A percentile compares a stretch with the other conserved stretches of the same genome.
Evolutionary conservation across 2,888 invertebrate genomes (phyloP).

Genomic region (Drosophila acutilabella): DNA sequence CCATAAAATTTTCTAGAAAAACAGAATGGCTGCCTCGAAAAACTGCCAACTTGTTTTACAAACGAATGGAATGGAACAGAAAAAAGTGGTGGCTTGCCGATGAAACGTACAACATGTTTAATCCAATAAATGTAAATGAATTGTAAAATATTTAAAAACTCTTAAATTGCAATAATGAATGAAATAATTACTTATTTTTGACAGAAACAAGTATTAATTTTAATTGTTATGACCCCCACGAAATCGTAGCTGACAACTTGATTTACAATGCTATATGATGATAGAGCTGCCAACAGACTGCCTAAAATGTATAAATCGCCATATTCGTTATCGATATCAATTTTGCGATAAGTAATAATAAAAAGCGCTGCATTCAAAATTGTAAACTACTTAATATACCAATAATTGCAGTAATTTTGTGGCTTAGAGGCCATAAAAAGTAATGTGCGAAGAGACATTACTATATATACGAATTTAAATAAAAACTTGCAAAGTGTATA

Average conservation of each 20-base stretch:
- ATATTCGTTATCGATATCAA: not conserved
- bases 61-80: not conserved
- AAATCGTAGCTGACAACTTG: not conserved
- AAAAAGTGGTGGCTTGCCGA: conserved; percentile 8
- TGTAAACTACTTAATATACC: not conserved
- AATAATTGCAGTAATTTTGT: not conserved
- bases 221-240: too few relatives aligned
- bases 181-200: too few relatives aligned
- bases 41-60: not conserved
- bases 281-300: not conserved
- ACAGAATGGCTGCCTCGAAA: not conserved
- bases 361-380: not conserved
- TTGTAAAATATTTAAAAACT: too few relatives aligned
- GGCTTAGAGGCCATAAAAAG: not conserved
- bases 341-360: not conserved
- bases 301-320: not conserved
- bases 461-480: not conserved
- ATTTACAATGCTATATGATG: not conserved
- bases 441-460: not conserved
- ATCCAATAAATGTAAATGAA: too few relatives aligned
- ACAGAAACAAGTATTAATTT: too few relatives aligned
- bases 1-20: conserved; percentile 12
- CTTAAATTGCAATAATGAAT: too few relatives aligned
- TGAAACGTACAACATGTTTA: not conserved
- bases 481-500: not conserved